These are phyloP conservation scores for Cynopterus brachyotis DNA, from an alignment of 2,113 vertebrate genomes.

Conservation along the genomic window DNA sequence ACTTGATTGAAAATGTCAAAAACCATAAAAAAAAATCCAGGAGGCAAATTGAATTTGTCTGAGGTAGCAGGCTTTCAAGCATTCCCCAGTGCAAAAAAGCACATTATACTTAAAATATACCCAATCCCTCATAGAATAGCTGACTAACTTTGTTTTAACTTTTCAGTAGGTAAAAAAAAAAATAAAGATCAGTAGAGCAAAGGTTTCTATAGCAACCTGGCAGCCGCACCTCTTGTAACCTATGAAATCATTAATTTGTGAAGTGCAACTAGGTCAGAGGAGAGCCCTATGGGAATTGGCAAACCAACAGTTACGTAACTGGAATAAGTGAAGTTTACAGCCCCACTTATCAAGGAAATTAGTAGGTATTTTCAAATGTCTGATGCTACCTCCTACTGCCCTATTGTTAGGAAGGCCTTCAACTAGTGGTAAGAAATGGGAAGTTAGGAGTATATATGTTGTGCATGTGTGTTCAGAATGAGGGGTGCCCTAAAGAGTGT, in stretches of 20 bases:
- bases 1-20: conserved; percentile 27
- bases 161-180: conserved; percentile 26
- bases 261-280: conserved; percentile 82
- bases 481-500: conserved; percentile 61
- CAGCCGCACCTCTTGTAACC: conserved; percentile 82
- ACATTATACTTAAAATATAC: conserved; percentile 33
- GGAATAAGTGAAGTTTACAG: conserved; percentile 78
- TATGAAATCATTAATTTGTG: conserved; percentile 80
- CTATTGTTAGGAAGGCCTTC: conserved; percentile 66
- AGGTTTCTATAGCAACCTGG: conserved; percentile 80
- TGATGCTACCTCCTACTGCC: conserved; percentile 41
- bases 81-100: background rate
- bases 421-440: conserved; percentile 53
- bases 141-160: conserved; percentile 41
- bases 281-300: conserved; percentile 80
- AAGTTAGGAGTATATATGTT: background rate
- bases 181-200: conserved; percentile 81
- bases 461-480: background rate
- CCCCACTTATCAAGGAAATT: conserved; percentile 14
- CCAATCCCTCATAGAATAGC: background rate
- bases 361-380: conserved; percentile 72
- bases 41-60: conserved; percentile 18
- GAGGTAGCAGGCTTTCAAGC: background rate
- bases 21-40: conserved; percentile 8
- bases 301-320: conserved; percentile 79